Evolutionary conservation across 2,797 vertebrate genomes (phyloP).

Genomic region (Sciurus vulgaris): DNA sequence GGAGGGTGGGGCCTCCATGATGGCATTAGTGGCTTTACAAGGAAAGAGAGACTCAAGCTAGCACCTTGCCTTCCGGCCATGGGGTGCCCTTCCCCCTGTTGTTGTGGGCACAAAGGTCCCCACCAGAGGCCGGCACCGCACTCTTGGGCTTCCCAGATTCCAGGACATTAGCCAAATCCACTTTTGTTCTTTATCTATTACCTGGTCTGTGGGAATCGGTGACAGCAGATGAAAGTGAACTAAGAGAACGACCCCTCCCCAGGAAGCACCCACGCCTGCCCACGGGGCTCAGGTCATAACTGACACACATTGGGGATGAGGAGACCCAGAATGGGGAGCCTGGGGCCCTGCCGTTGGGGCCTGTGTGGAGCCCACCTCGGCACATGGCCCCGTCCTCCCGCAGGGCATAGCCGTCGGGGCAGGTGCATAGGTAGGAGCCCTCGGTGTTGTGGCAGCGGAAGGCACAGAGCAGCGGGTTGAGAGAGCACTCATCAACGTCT

Average conservation of each 20-base stretch:
- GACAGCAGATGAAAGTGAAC: background rate
- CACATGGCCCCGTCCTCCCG: constrained; percentile 96
- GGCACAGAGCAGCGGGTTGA: constrained; percentile 96
- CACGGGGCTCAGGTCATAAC: background rate
- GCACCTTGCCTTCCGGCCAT: background rate
- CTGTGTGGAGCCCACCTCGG: constrained; percentile 89
- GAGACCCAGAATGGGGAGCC: accelerated
- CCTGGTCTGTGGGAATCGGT: background rate
- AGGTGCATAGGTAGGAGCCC: constrained; percentile 96
- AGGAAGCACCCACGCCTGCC: no score
- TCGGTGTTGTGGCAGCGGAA: constrained; percentile 97
- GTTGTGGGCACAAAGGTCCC: background rate
- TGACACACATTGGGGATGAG: background rate
- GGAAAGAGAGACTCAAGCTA: background rate
- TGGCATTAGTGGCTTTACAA: background rate
- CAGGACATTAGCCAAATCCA: background rate
- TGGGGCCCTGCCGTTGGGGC: accelerated
- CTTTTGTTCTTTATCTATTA: background rate
- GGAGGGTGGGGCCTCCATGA: background rate
- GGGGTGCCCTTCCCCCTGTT: no score
- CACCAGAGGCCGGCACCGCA: background rate
- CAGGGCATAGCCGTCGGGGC: constrained; percentile 94
- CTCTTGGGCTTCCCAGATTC: background rate
- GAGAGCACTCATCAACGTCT: constrained; percentile 96
- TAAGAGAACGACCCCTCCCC: no score